A percentile compares a stretch with the other conserved stretches of the same genome.
These are phyloP conservation scores for Huso huso DNA, from an alignment of 2,797 vertebrate species.

Conservation along the genomic window DNA sequence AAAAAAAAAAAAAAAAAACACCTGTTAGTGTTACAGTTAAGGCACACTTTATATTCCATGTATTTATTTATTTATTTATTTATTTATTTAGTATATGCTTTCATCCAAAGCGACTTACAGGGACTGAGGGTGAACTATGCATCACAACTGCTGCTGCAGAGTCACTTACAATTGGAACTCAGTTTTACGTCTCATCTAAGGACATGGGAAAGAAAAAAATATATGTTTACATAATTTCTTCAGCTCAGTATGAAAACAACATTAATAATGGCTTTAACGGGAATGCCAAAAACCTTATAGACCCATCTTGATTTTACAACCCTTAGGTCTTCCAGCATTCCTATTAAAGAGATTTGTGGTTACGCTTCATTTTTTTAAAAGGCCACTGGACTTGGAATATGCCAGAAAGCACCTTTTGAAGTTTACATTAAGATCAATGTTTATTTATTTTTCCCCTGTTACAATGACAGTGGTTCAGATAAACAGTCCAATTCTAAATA, in stretches of 20 bases:
- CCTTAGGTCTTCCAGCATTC: conserved; percentile 56
- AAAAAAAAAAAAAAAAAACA: no score
- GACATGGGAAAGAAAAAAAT: no score
- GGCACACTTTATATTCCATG: no score
- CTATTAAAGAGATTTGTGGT: conserved; percentile 51
- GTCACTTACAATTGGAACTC: no score
- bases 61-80: no score
- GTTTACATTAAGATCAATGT: conserved; percentile 74
- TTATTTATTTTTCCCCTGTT: conserved; percentile 80
- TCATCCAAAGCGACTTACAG: no score
- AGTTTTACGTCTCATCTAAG: no score
- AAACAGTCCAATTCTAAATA: conserved; percentile 75
- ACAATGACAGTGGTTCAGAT: conserved; percentile 74
- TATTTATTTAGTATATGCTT: no score
- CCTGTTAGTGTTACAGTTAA: no score
- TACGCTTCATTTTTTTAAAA: conserved; percentile 62
- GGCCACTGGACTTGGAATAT: conserved; percentile 52
- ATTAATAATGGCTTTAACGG: conserved; percentile 63
- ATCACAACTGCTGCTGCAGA: no score
- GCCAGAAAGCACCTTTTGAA: conserved; percentile 72
- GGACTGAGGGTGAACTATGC: no score
- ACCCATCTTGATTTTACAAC: conserved; percentile 49
- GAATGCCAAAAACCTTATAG: conserved; percentile 61
- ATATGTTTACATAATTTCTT: no score
- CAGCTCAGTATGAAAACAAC: conserved; percentile 39